Evolutionary conservation across 2,113 vertebrate species (phyloP).

Genomic region (Ranitomeya variabilis): DNA sequence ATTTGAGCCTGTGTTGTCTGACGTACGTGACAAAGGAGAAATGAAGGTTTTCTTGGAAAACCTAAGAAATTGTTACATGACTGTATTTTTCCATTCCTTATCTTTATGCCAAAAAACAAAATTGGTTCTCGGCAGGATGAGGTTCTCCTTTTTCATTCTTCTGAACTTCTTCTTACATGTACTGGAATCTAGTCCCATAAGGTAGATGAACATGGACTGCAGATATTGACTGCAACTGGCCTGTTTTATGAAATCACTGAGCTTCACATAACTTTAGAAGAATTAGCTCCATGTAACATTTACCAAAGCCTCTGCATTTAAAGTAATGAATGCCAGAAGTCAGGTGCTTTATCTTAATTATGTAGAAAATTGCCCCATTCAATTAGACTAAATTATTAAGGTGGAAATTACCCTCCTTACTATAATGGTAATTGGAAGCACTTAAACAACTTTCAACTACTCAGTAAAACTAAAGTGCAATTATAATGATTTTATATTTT

Average conservation of each 20-base stretch:
- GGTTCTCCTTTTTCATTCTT: background rate
- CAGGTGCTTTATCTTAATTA: constrained; percentile 58
- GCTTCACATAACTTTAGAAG: background rate
- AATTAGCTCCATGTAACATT: background rate
- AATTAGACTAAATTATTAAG: constrained; percentile 59
- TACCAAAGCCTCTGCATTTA: background rate
- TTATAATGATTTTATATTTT: background rate
- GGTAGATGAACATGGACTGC: background rate
- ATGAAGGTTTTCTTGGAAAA: too few relatives aligned
- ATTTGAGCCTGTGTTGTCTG: too few relatives aligned
- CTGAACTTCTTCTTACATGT: background rate
- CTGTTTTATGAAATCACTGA: background rate
- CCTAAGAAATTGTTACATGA: too few relatives aligned
- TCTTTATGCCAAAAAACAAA: background rate
- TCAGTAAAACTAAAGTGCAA: background rate
- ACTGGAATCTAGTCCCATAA: background rate
- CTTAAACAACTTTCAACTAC: constrained; percentile 1
- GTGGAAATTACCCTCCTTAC: constrained; percentile 54
- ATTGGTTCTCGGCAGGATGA: background rate
- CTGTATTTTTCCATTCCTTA: background rate
- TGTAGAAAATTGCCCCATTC: constrained; percentile 52
- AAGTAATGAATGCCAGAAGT: constrained; percentile 34
- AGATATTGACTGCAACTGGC: background rate
- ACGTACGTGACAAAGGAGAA: too few relatives aligned
- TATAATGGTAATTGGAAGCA: constrained; percentile 59